Evolutionary conservation across 1,140 invertebrate genomes (phyloP), one percentile per base, ranked within the genome.

Genomic region (Armadillidium nasatum): DNA sequence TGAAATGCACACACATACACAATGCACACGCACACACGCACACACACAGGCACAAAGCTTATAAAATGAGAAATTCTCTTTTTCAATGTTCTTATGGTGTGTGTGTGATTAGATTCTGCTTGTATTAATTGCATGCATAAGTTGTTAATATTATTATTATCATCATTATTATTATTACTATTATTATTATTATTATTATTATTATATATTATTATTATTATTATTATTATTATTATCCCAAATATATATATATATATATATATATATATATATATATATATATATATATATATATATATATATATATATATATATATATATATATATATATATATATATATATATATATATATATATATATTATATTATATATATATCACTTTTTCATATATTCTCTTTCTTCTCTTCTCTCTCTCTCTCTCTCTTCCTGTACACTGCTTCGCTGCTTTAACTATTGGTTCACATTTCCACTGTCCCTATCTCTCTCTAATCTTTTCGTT

Each of bases 261-360:
- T 66, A 66, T 66, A 66, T 66, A 66, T 74, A 74, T 54, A 74
- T 66, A 54, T 60, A 60, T 54, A 74, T 74, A 60, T 22, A 74
- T 60, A 60, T 74, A 60, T 43, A 66, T 74, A 74, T 74, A 74
- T 74, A 74, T 74, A 74, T 74, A 67, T 74, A 66, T 74, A 67
- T 74, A 74, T 74, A 67, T 74, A 74, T 66, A 67, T 74, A 74
- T 74, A 66, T 74, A 60, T 74, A 66, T 66, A 15, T 0, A 60
- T 10, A 67, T 66, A 74, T n/a, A 22, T 33, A 22, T 33, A 66
- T 11, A n/a, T 74, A 74, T 60, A 33, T 22, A 66, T 74, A 74
- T 23, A 74, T 4, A 74, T 73, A 50, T 46, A 21, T 44, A 44
- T n/a, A 4, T 11, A 45, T 19, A 7, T 0, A 4, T 21, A 19